Base-by-base conservation (phyloP, 2,113 vertebrate species). In the Rhadina sibilatrix region DNA sequence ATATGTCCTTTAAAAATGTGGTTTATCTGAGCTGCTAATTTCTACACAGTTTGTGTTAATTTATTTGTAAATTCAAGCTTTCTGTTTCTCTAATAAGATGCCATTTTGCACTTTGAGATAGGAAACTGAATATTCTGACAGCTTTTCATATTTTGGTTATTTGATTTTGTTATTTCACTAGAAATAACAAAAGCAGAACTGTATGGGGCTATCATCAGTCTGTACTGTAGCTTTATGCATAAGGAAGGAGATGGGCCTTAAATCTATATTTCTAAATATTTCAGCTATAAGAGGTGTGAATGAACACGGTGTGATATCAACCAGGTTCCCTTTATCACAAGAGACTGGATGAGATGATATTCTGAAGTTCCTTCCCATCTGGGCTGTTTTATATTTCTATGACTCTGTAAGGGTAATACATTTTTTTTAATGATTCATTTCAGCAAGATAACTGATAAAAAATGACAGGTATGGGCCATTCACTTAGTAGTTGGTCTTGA, bases 381-480 rank as follows among this genome's bases (percentile, higher is more conserved):
- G 21, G 35, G 11, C 42, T 35, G 53, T 22, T 75, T 19, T 57
- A 23, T 23, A 46, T 46, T 60, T 60, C 21, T 38, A 6, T 31
- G 20, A 38, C 4, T 38, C n/a, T 60, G 14, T 38, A 15, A 76
- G 20, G 20, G 6, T 24, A 60, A 47, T 28, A 60, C 11, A 24
- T 12, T 22, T 18, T 56, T 53, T 59, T 31, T 9, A 46, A 33
- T 17, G 2, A 60, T 22, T 79, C 6, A 40, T 16, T 70, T 38
- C 4, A 14, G 49, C 10, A 38, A 70, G 33, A 15, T 33, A 70
- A 65, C 7, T 38, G 16, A 52, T n/a, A 56, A 79, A 10, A 64
- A 30, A 47, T 31, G 2, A 19, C 38, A 86, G 4, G 7, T 5
- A 44, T 35, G 37, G 24, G 16, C 12, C 0, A 0, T 42, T 42